These are phyloP conservation scores for Passer montanus DNA, from an alignment of 2,113 vertebrate species.

Conservation along the genomic window DNA sequence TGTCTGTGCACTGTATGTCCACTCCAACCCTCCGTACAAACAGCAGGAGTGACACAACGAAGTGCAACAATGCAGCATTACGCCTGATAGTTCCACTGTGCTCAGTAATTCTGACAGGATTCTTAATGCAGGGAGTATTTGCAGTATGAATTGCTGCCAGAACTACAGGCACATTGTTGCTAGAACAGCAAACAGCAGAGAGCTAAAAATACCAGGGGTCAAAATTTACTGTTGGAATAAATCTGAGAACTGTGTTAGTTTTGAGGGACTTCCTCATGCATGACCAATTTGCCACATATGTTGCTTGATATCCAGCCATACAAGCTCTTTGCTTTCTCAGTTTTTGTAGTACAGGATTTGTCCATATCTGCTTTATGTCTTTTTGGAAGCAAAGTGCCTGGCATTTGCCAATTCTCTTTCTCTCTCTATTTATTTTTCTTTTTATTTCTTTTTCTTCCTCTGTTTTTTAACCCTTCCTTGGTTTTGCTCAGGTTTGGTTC, in stretches of 20 bases:
- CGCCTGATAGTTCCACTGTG: background rate
- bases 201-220: background rate
- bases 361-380: background rate
- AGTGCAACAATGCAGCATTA: background rate
- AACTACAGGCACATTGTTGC: background rate
- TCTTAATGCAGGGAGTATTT: background rate
- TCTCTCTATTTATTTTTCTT: background rate
- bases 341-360: background rate
- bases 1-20: background rate
- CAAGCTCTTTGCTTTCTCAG: background rate
- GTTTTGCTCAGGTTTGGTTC: slow-evolving; percentile 29
- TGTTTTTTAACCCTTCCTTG: slow-evolving; percentile 15
- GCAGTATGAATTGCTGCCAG: background rate
- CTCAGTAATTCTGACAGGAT: background rate
- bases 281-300: background rate
- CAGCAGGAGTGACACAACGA: background rate
- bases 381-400: background rate
- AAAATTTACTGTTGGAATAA: background rate
- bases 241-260: background rate
- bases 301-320: background rate
- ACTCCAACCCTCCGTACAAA: background rate
- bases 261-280: background rate
- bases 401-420: background rate
- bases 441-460: background rate
- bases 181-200: background rate